Conservation (phyloP, 2,113 vertebrate genomes). For the Amia ocellicauda region DNA sequence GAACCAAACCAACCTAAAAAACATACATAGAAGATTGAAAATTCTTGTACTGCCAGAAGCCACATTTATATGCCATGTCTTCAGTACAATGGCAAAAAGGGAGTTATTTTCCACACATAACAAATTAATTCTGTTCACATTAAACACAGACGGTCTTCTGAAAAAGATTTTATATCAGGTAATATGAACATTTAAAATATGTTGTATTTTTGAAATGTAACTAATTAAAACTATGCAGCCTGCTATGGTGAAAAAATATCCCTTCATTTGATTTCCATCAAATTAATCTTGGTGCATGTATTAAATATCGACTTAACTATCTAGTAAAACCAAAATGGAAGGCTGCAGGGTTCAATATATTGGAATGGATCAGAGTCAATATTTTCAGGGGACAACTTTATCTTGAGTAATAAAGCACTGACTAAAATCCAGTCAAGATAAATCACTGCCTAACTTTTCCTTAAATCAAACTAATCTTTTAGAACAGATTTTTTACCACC, state of each 20-base stretch:
- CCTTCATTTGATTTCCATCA: constrained; percentile 3
- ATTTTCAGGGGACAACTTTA: neutral
- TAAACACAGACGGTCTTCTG: too few species aligned
- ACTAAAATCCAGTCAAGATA: neutral
- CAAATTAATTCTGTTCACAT: too few species aligned
- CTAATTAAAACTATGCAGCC: neutral
- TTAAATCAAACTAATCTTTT: neutral
- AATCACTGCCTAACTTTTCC: neutral
- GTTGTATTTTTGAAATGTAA: neutral
- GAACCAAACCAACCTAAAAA: too few species aligned
- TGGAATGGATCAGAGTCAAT: neutral
- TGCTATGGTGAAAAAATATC: neutral
- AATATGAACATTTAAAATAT: neutral
- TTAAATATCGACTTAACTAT: constrained; percentile 2
- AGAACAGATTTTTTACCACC: too few species aligned
- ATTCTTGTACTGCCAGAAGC: too few species aligned
- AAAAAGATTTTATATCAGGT: too few species aligned
- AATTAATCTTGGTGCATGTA: neutral
- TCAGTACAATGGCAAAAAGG: too few species aligned
- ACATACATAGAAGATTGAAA: too few species aligned
- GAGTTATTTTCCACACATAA: too few species aligned
- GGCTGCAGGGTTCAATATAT: neutral
- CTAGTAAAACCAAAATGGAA: constrained; percentile 1
- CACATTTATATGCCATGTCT: too few species aligned
- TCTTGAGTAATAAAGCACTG: neutral